Evolutionary conservation across 2,888 invertebrate genomes (phyloP), one percentile per base, ranked within the genome.

Genomic region (Amorpha juglandis): DNA sequence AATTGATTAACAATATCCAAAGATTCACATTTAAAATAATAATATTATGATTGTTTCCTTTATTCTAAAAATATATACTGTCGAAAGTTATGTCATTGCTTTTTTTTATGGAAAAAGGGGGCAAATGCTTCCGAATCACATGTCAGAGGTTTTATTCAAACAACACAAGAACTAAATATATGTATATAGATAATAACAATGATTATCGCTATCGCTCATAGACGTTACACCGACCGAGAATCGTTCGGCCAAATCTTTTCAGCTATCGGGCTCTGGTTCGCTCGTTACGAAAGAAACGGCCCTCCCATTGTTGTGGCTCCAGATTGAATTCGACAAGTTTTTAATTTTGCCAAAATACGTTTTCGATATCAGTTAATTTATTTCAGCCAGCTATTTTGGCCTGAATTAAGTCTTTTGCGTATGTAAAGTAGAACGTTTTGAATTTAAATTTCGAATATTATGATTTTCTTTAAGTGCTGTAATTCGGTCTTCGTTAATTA

Each of bases 271-370:
- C 74, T 72, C 70, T 64, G 69, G 71, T 70, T 70, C 68, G 69
- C 65, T 71, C 72, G 73, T 71, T 69, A 68, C 68, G 65, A 70
- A 66, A 42, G 71, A 75, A 77, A 75, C 75, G 71, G 71, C 71
- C 74, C 67, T 64, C 70, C 74, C 71, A 78, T 82, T 82, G 80
- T 81, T 72, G 68, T 19, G 69, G 70, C 69, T 72, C 74, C 71
- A 71, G 77, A 81, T 82, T 76, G 77, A 81, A 80, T 80, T 72
- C 76, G 63, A 68, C 70, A 69, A 78, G 66, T 79, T 81, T 73
- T 73, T 72, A 71, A 74, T 76, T 73, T 73, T 69, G 71, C 69
- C 51, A 14, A 62, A 66, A 63, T 52, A 63, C 51, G 47, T 63
- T 66, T 66, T 63, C 66, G 47, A 63, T 63, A 62, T 53, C 65